Conservation (phyloP, 1,140 invertebrate genomes). For the Lepidostoma basale region DNA sequence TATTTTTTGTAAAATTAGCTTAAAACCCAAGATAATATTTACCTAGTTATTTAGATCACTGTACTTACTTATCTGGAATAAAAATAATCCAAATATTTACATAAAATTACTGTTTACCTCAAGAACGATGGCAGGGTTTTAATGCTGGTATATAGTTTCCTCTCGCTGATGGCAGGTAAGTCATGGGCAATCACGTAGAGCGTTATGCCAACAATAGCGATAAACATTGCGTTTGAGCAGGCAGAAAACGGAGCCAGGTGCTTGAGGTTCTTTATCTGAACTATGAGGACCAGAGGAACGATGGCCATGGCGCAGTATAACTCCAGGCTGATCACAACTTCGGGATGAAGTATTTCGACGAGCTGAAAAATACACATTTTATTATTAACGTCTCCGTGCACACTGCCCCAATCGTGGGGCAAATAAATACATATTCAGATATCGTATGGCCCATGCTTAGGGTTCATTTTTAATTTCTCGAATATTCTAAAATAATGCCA, state of each 20-base stretch:
- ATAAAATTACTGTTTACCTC: constrained; percentile 51
- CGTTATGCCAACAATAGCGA: constrained; percentile 72
- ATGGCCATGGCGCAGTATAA: constrained; percentile 66
- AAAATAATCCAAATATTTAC: background rate
- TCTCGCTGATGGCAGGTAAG: constrained; percentile 56
- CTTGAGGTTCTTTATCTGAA: constrained; percentile 72
- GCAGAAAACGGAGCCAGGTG: constrained; percentile 77
- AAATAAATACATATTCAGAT: background rate
- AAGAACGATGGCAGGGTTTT: constrained; percentile 69
- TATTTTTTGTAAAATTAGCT: too few species aligned
- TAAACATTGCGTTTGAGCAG: constrained; percentile 71
- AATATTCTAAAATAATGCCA: too few species aligned
- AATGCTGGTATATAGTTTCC: constrained; percentile 59
- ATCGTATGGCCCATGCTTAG: too few species aligned
- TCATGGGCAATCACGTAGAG: constrained; percentile 74
- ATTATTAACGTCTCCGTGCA: background rate
- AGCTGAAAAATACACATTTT: background rate
- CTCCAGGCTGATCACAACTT: background rate
- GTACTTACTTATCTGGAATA: background rate
- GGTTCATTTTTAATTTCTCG: too few species aligned
- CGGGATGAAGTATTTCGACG: constrained; percentile 7
- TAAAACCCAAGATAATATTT: background rate
- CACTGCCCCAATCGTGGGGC: background rate
- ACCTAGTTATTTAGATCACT: background rate
- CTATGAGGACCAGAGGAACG: constrained; percentile 65